phyloP scores from a whole-genome alignment of 2,797 vertebrate genomes.

The Mionectes olivaceus region DNA sequence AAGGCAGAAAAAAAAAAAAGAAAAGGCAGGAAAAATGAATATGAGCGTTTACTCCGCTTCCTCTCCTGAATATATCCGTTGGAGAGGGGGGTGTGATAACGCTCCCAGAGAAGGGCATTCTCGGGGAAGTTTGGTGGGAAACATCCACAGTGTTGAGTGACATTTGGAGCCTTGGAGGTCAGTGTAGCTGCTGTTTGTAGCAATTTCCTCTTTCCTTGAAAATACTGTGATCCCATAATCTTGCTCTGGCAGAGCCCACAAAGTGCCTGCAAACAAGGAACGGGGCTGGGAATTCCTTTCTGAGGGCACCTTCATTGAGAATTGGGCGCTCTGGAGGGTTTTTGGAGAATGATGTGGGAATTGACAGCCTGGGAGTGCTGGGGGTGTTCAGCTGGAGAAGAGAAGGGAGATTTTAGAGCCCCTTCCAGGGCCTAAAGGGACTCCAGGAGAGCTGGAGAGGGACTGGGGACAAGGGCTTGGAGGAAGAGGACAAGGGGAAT shows the following conservation, averaged over 20 bases:
- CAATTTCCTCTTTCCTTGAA: neutral
- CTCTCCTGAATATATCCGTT: neutral
- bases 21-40: neutral
- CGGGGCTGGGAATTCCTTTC: neutral
- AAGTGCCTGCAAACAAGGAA: neutral
- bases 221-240: neutral
- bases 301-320: neutral
- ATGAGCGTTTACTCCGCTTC: neutral
- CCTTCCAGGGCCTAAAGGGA: neutral
- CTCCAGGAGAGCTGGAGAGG: neutral
- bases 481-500: neutral
- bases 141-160: neutral
- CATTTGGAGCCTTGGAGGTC: neutral
- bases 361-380: neutral
- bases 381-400: fast-evolving
- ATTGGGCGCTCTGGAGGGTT: neutral
- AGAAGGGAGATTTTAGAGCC: neutral
- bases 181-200: neutral
- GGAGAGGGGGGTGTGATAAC: neutral
- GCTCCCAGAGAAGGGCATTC: neutral
- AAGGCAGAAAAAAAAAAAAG: neutral
- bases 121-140: neutral
- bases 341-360: neutral
- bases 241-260: neutral
- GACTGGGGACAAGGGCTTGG: neutral